Percentiles rank a stretch among this genome's conserved stretches.
Conservation (phyloP, 2,113 vertebrate genomes). For the Cebidichthys violaceus region DNA sequence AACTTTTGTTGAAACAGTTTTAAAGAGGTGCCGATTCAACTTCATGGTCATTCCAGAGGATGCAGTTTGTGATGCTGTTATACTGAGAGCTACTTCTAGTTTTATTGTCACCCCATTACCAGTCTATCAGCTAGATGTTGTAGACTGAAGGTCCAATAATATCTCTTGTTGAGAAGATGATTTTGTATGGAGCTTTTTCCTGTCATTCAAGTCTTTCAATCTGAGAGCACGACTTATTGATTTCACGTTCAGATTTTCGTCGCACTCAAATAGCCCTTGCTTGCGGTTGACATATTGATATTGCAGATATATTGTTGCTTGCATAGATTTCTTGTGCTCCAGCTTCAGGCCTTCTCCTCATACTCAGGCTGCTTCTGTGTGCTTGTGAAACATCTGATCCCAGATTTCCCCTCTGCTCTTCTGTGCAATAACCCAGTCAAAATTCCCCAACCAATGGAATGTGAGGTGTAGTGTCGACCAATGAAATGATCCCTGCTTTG, state of each 20-base stretch:
- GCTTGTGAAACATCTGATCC: no score
- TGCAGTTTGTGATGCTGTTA: neutral
- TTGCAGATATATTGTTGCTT: neutral
- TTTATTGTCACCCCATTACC: neutral
- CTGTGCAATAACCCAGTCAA: neutral
- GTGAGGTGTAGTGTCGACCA: neutral
- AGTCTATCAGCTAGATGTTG: neutral
- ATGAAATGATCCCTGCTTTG: no score
- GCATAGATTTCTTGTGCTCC: neutral
- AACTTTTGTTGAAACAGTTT: neutral
- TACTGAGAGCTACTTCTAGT: neutral
- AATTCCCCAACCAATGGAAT: neutral
- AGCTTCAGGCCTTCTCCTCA: neutral
- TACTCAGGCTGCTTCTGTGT: neutral
- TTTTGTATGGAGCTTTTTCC: neutral
- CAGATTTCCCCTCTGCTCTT: neutral
- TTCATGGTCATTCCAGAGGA: neutral
- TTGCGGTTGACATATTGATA: neutral
- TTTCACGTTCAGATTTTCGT: neutral
- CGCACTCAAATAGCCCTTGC: neutral
- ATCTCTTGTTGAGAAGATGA: neutral
- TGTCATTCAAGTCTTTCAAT: neutral
- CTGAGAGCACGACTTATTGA: neutral
- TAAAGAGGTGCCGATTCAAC: constrained; percentile 4
- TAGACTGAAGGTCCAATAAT: neutral